These are phyloP conservation scores for Suricata suricatta DNA, from an alignment of 2,113 vertebrate genomes.

Conservation along the genomic window DNA sequence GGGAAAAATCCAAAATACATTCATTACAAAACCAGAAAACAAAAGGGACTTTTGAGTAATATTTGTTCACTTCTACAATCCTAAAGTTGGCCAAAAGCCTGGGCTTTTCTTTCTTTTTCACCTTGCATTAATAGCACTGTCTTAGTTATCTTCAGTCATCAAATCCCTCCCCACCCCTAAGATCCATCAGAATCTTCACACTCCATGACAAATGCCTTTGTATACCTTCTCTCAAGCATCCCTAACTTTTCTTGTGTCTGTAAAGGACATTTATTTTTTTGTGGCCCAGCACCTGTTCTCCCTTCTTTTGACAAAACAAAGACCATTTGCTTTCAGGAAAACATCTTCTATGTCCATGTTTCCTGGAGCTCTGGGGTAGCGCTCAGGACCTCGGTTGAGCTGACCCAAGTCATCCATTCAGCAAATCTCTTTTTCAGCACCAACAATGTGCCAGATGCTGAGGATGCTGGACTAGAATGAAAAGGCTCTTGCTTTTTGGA, in stretches of 20 bases:
- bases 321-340: background rate
- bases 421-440: background rate
- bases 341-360: background rate
- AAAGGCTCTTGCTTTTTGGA: background rate
- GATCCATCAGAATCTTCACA: background rate
- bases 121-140: background rate
- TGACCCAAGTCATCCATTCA: background rate
- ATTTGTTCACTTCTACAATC: background rate
- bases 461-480: background rate
- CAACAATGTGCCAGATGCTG: background rate
- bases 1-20: conserved; percentile 45
- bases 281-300: background rate
- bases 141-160: background rate
- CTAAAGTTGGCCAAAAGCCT: background rate
- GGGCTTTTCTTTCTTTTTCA: background rate
- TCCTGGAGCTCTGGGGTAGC: background rate
- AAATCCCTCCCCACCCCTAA: background rate
- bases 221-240: background rate
- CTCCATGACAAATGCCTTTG: background rate
- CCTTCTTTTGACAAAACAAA: background rate
- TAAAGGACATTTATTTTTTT: background rate
- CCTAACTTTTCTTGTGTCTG: background rate
- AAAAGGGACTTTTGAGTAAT: background rate
- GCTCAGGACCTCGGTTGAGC: background rate
- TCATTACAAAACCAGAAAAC: conserved; percentile 15